Evolutionary conservation across 2,888 invertebrate species (phyloP).

Genomic region (Proisotoma minuta): DNA sequence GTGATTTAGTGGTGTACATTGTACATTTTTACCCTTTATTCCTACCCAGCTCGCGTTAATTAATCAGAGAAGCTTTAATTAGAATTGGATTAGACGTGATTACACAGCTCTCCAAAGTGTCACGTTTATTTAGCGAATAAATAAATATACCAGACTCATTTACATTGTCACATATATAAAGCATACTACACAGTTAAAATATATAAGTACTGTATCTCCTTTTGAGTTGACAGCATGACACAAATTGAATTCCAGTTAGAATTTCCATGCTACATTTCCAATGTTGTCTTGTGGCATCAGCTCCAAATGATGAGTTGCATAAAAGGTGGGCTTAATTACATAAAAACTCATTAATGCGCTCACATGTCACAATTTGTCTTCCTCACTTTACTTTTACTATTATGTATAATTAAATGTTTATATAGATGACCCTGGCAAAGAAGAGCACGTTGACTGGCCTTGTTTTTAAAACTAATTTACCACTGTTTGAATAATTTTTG

Average conservation of each 20-base stretch:
- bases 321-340: constrained; percentile 15
- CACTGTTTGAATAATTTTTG: too few relatives aligned
- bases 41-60: too few relatives aligned
- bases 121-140: neutral
- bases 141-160: neutral
- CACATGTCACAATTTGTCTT: constrained; percentile 18
- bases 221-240: constrained; percentile 1
- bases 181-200: too few relatives aligned
- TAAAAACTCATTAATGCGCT: constrained; percentile 14
- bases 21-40: too few relatives aligned
- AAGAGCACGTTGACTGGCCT: too few relatives aligned
- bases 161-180: too few relatives aligned
- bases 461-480: too few relatives aligned
- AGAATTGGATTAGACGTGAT: neutral
- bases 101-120: neutral
- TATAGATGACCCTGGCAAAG: too few relatives aligned
- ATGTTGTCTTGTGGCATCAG: neutral
- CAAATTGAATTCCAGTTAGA: neutral
- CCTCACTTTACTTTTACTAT: constrained; percentile 8
- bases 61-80: neutral
- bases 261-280: too few relatives aligned
- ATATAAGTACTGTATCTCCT: too few relatives aligned
- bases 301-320: neutral
- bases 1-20: too few relatives aligned
- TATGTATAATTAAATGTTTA: too few relatives aligned